Conservation (phyloP, 2,888 invertebrate species). For the Meganola albula region DNA sequence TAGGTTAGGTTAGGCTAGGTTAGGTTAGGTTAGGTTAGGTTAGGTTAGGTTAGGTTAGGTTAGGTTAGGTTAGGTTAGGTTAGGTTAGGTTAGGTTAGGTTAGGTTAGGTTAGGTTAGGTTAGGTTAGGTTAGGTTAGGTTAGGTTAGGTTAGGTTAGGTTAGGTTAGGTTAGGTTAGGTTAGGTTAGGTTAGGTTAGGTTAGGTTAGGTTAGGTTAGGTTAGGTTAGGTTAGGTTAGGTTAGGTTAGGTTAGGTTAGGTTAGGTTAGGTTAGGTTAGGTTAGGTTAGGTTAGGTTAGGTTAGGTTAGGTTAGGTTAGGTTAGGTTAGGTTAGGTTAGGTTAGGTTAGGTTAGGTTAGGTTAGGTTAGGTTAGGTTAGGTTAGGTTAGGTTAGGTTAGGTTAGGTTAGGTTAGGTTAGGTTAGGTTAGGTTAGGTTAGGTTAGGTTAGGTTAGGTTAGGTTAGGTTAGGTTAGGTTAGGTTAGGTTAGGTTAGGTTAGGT, state of each 20-base stretch:
- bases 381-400: conserved; percentile 24
- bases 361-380: conserved; percentile 23
- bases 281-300: conserved; percentile 26
- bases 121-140: conserved; percentile 11
- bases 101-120: conserved; percentile 16
- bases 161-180: conserved; percentile 18
- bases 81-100: conserved; percentile 14
- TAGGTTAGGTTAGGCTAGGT: conserved; percentile 18
- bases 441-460: conserved; percentile 21
- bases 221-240: conserved; percentile 25
- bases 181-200: conserved; percentile 18
- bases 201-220: conserved; percentile 16
- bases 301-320: conserved; percentile 17
- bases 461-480: conserved; percentile 19
- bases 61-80: conserved; percentile 16
- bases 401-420: conserved; percentile 23
- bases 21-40: conserved; percentile 16
- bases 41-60: conserved; percentile 19
- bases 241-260: conserved; percentile 26
- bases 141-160: conserved; percentile 15
- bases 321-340: conserved; percentile 20
- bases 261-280: conserved; percentile 28
- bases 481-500: conserved; percentile 22
- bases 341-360: conserved; percentile 18
- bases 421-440: conserved; percentile 22